Evolutionary conservation across 2,888 invertebrate species (phyloP).

Genomic region (Baronia brevicornis): DNA sequence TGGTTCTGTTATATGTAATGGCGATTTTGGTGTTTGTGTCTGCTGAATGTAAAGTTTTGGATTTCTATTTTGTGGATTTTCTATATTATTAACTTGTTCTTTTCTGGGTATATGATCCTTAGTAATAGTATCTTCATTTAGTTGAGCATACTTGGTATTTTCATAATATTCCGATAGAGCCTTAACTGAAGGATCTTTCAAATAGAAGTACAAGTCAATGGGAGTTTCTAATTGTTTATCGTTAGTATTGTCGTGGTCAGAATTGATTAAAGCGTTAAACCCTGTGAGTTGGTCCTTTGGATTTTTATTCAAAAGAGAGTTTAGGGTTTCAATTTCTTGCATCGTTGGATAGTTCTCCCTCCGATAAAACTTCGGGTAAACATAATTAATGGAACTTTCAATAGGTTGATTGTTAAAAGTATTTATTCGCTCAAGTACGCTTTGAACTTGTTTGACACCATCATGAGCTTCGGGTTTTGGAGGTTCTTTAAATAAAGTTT

Average conservation of each 20-base stretch:
- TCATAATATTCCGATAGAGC: constrained; percentile 31
- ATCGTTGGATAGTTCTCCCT: constrained; percentile 48
- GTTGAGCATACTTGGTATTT: constrained; percentile 29
- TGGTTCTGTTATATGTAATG: constrained; percentile 38
- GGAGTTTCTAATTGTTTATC: constrained; percentile 39
- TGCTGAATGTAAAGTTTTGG: constrained; percentile 27
- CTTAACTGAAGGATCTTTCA: constrained; percentile 37
- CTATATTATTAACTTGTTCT: constrained; percentile 59
- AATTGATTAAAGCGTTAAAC: constrained; percentile 59
- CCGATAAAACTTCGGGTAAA: constrained; percentile 48
- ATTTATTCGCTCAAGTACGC: too few species aligned
- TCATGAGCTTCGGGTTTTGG: constrained; percentile 50
- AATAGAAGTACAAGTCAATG: constrained; percentile 52
- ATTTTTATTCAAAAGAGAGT: constrained; percentile 59
- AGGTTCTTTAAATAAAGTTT: constrained; percentile 40
- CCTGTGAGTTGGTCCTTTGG: constrained; percentile 67
- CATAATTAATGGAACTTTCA: constrained; percentile 43
- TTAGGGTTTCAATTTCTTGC: constrained; percentile 57
- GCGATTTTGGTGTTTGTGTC: constrained; percentile 24
- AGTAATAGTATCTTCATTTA: constrained; percentile 33
- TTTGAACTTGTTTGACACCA: too few species aligned
- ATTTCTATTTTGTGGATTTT: constrained; percentile 40
- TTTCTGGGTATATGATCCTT: constrained; percentile 62
- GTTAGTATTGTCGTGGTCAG: constrained; percentile 26
- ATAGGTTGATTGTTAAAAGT: too few species aligned